A percentile compares a stretch with the other conserved stretches of the same genome.
These are phyloP conservation scores for Tetragonula carbonaria DNA, from an alignment of 2,888 invertebrate species.

Conservation along the genomic window DNA sequence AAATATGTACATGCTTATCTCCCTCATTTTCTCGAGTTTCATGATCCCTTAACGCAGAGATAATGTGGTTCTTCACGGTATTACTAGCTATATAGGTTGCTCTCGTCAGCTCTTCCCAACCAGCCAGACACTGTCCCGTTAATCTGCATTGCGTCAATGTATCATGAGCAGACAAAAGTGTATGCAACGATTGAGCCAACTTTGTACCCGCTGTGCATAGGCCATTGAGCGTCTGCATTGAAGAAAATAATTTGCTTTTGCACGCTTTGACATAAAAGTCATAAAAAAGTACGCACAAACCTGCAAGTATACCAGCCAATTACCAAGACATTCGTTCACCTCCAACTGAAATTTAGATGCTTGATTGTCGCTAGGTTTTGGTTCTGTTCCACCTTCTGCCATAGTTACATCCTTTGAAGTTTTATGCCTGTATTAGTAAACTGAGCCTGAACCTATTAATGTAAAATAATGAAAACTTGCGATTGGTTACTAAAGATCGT, in stretches of 20 bases:
- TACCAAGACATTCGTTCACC: constrained; percentile 82
- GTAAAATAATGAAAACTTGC: background rate
- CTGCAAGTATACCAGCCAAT: constrained; percentile 82
- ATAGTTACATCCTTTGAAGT: constrained; percentile 65
- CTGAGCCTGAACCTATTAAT: constrained; percentile 31
- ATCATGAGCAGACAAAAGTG: constrained; percentile 83
- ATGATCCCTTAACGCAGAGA: constrained; percentile 85
- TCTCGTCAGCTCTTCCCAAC: constrained; percentile 88
- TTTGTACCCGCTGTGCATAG: constrained; percentile 88
- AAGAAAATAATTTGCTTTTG: constrained; percentile 23
- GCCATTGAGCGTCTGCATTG: constrained; percentile 86
- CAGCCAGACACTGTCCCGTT: constrained; percentile 85
- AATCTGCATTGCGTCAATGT: constrained; percentile 85
- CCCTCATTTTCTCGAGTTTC: constrained; percentile 78
- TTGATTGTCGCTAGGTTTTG: constrained; percentile 79
- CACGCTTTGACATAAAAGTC: background rate
- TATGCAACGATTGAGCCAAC: constrained; percentile 86
- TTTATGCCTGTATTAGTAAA: background rate
- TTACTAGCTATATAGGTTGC: constrained; percentile 88
- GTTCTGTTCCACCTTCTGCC: constrained; percentile 77
- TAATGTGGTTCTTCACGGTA: constrained; percentile 88
- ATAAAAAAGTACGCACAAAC: constrained; percentile 64
- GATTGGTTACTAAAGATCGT: background rate
- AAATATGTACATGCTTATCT: constrained; percentile 75
- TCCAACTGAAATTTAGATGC: constrained; percentile 79